Evolutionary conservation across 2,113 vertebrate species (phyloP).

Genomic region (Suncus etruscus): DNA sequence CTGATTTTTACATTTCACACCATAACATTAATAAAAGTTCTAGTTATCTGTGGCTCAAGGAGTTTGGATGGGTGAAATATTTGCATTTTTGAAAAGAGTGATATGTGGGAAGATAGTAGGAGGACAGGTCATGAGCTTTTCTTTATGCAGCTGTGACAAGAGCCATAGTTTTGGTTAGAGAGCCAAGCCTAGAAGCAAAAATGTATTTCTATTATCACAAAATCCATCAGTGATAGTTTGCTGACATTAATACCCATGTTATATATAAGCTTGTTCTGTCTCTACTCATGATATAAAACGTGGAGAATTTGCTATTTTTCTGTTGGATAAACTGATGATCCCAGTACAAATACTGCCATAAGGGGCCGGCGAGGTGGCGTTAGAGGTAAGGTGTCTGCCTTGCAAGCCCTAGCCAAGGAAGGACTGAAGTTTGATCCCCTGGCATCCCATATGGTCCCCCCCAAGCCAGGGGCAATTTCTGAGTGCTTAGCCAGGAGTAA

Average conservation of each 20-base stretch:
- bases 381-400: too few species aligned
- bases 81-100: not conserved
- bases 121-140: not conserved
- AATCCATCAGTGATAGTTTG: not conserved
- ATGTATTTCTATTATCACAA: slow-evolving; percentile 5
- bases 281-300: not conserved
- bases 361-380: too few species aligned
- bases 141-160: not conserved
- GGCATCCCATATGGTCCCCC: too few species aligned
- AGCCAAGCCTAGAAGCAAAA: not conserved
- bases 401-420: too few species aligned
- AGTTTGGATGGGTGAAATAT: not conserved
- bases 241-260: not conserved
- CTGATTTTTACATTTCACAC: too few species aligned
- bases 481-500: too few species aligned
- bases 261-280: not conserved
- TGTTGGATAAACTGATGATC: not conserved
- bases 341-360: not conserved
- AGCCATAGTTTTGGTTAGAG: not conserved
- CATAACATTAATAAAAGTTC: not conserved
- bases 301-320: not conserved
- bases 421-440: too few species aligned
- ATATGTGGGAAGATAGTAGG: not conserved
- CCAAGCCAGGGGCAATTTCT: too few species aligned
- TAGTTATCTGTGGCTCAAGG: not conserved